Percentiles rank a stretch among this genome's conserved stretches.
phyloP scores from a whole-genome alignment of 2,797 vertebrate species.

The Antrozous pallidus region DNA sequence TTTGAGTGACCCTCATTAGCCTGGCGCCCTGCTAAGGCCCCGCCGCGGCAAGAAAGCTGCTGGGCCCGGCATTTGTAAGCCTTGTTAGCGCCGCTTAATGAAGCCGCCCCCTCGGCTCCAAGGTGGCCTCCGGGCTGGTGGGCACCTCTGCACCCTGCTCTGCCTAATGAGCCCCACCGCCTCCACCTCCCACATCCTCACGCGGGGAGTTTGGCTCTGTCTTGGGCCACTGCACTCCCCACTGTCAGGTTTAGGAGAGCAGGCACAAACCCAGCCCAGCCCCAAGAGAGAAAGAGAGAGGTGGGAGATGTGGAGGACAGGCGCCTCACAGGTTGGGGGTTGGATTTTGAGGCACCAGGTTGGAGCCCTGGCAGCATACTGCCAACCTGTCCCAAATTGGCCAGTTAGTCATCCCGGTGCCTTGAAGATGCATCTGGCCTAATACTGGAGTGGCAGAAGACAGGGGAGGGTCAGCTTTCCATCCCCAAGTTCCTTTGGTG shows the following conservation, averaged over 20 bases:
- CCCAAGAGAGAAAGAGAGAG: background rate
- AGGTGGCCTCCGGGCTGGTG: constrained; percentile 93
- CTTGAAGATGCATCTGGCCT: constrained; percentile 81
- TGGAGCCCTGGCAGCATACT: background rate
- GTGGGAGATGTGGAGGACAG: background rate
- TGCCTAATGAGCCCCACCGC: constrained; percentile 96
- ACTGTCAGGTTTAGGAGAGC: constrained; percentile 29
- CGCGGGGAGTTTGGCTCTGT: constrained; percentile 60
- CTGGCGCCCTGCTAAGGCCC: constrained; percentile 96
- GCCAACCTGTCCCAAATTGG: constrained; percentile 78
- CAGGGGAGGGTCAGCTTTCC: constrained; percentile 79
- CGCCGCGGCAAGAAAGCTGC: constrained; percentile 94
- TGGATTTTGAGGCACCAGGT: background rate
- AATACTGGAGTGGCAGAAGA: constrained; percentile 78
- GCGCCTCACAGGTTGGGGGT: background rate
- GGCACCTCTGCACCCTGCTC: constrained; percentile 99
- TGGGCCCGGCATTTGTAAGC: constrained; percentile 98
- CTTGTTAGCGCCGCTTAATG: constrained; percentile 99
- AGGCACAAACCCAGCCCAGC: constrained; percentile 21
- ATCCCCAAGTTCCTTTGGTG: constrained; percentile 9
- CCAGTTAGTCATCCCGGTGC: constrained; percentile 84
- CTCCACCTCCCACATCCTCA: constrained; percentile 51
- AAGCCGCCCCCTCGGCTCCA: constrained; percentile 91
- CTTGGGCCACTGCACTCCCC: constrained; percentile 59
- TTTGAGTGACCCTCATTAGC: constrained; percentile 95